Percentiles rank a stretch among this genome's conserved stretches.
These are phyloP conservation scores for Cnemophilus loriae DNA, from an alignment of 2,113 vertebrate genomes.

Conservation along the genomic window DNA sequence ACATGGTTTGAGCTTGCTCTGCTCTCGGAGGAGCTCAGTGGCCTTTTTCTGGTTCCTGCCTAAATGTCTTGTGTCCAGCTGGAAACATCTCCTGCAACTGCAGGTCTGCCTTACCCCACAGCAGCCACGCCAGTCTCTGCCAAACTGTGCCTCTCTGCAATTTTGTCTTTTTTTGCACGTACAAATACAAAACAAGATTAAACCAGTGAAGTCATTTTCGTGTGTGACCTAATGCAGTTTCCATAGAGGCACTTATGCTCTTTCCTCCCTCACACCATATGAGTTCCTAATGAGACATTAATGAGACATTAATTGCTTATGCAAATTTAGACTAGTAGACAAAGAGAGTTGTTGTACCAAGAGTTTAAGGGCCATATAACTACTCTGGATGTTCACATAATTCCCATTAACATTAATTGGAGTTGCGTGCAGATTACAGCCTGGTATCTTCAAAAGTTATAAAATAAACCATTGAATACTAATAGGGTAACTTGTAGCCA, in stretches of 20 bases:
- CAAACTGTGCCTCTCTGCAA: accelerated
- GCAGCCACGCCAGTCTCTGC: accelerated
- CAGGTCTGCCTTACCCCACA: background rate
- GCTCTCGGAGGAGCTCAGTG: background rate
- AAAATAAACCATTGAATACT: slow-evolving; percentile 26
- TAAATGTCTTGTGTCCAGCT: background rate
- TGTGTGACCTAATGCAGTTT: slow-evolving; percentile 4
- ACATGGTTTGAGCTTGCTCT: background rate
- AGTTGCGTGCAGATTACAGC: background rate
- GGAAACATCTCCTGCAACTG: background rate
- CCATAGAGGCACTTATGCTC: background rate
- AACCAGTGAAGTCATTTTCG: background rate
- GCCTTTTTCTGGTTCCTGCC: background rate
- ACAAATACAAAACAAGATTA: background rate
- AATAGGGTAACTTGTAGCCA: background rate
- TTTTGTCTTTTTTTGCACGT: background rate
- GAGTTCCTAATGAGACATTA: slow-evolving; percentile 65
- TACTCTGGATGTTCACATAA: slow-evolving; percentile 7
- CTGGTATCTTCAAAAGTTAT: slow-evolving; percentile 6
- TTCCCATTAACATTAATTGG: slow-evolving; percentile 57
- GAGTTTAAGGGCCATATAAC: slow-evolving; percentile 56
- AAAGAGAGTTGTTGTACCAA: slow-evolving; percentile 44
- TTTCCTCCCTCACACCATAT: background rate
- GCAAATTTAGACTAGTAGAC: slow-evolving; percentile 57
- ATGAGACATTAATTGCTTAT: slow-evolving; percentile 70